Evolutionary conservation across 2,797 vertebrate species (phyloP), one percentile per base, ranked within the genome.

Genomic region (Mycteria americana): DNA sequence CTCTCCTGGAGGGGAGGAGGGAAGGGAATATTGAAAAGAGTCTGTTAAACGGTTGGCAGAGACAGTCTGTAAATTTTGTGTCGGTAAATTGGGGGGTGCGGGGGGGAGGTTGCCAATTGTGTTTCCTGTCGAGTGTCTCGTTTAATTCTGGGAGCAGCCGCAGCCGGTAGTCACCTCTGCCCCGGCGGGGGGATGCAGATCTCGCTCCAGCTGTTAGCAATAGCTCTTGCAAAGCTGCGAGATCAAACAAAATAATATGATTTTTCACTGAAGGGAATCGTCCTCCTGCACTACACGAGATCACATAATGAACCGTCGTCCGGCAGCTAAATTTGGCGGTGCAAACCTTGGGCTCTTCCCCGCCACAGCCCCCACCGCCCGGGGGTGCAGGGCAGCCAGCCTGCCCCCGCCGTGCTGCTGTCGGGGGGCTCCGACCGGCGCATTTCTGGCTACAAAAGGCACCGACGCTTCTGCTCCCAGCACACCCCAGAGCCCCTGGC

Each of bases 91-190:
- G 60, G 24, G 56, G 82, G 48, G 53, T 46, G 18, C 35, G 37
- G 3, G n/a, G 51, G 46, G 43, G 59, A 17, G 25, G 53, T 30
- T 78, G 87, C 45, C 96, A 67, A 19, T 59, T 50, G 74, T 70
- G 53, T 94, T 96, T 96, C 60, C 90, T 92, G 50, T 30, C 63
- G 62, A 70, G 82, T 10, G 62, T 73, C 91, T 82, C 81, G 37
- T 70, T 92, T 67, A 50, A 7, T 37, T 46, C 91, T 82, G 82
- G 91, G 93, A 92, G 78, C 95, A 95, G 75, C 77, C 81, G 46
- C 4, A 69, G 74, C 84, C 64, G 62, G 56, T 46, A 45, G 70
- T 41, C 93, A 88, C 92, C 89, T 91, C 93, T 87, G 93, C 62
- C 85, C 79, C 65, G 45, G 25, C 59, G 24, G 10, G 67, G 78